phyloP scores from a whole-genome alignment of 1,140 invertebrate species.

The Streblospio benedicti region DNA sequence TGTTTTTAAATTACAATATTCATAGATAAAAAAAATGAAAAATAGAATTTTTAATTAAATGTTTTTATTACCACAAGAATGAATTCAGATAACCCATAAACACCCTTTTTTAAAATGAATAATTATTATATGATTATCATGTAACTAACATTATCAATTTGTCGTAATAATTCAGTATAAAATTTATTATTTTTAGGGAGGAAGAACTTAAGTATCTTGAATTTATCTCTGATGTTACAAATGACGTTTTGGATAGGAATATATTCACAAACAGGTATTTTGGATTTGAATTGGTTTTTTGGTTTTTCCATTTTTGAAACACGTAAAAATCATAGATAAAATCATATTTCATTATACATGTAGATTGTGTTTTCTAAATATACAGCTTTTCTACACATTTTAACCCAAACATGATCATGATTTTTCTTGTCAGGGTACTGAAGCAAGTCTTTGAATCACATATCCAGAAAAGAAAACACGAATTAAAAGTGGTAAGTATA shows the following conservation, averaged over 20 bases:
- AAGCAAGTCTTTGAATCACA: conserved; percentile 35
- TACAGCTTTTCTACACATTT: not conserved
- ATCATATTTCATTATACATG: not conserved
- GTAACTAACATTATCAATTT: too few relatives aligned
- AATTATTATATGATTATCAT: too few relatives aligned
- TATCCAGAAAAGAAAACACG: conserved; percentile 28
- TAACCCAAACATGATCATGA: not conserved
- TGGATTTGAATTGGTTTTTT: not conserved
- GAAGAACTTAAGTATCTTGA: conserved; percentile 37
- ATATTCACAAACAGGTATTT: conserved; percentile 34
- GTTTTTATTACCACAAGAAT: too few relatives aligned
- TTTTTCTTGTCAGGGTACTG: conserved; percentile 28
- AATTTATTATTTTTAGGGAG: conserved; percentile 33
- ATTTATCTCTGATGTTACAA: conserved; percentile 36
- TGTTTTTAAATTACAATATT: too few relatives aligned
- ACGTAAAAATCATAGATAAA: not conserved
- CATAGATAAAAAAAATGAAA: too few relatives aligned
- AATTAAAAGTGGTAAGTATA: conserved; percentile 29
- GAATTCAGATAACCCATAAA: too few relatives aligned
- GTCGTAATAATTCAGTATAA: too few relatives aligned
- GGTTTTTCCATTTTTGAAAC: not conserved
- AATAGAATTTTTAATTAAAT: too few relatives aligned
- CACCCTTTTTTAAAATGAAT: too few relatives aligned
- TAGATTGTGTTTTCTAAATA: not conserved
- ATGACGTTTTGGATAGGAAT: conserved; percentile 33